Base-by-base conservation (phyloP, 35 echinoderm and acorn worm genomes). In the Apostichopus parvimensis region DNA sequence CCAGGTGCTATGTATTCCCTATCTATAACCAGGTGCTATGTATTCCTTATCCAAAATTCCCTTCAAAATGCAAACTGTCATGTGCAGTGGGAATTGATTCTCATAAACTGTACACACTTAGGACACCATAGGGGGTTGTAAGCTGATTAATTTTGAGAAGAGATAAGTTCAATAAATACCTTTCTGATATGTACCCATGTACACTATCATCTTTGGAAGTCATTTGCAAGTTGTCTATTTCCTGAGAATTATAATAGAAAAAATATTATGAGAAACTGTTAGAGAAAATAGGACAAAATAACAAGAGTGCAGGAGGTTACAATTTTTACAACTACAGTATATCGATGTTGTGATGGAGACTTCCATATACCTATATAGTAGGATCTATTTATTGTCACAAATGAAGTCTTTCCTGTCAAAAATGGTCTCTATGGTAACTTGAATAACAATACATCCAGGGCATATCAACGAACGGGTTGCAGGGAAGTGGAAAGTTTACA, bases 171-270 rank as follows among this genome's bases (percentile, higher is more conserved):
- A 34, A 34, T 34, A 65, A 65, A 52, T 82, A 82, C 79, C 79
- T 82, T 82, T 82, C 79, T 52, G 79, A 82, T 45, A 82, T 52
- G 54, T 82, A 82, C 6, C 53, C 52, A 52, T 82, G 24, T 52
- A 57, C 79, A 14, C 6, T 8, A 54, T 54, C 79, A 82, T 82
- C 79, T 55, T 22, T 82, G 28, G 79, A 54, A 54, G 79, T 54
- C 12, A 82, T 54, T 54, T 82, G 45, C 54, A 82, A 82, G 79
- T 82, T 82, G 24, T 82, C 79, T 82, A 82, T 82, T 82, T 82
- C 79, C 79, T 82, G 79, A 13, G 12, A 82, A 52, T 54, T 54
- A 82, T 23, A 23, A 79, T 9, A 54, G 9, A 54, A 65, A 65
- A 2, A 11, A 25, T 0, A 25, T 0, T 0, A 25, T 0, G 0